Percentiles rank a stretch among this genome's conserved stretches.
phyloP scores from a whole-genome alignment of 2,888 invertebrate species.

The Drosophila paracracens region DNA sequence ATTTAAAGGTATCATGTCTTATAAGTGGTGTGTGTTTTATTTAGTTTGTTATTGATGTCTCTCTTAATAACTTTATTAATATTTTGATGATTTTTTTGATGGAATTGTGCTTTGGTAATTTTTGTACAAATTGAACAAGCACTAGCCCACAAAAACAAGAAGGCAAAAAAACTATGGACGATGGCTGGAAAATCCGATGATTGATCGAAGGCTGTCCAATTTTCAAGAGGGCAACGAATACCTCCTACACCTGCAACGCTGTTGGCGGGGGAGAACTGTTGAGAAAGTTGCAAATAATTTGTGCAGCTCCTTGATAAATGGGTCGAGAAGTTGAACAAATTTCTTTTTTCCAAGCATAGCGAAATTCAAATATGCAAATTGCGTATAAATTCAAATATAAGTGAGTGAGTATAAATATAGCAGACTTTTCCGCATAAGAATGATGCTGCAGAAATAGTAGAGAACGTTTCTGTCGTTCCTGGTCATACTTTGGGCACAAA shows the following conservation, averaged over 20 bases:
- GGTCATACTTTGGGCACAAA: conserved; percentile 28
- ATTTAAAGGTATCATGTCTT: not conserved
- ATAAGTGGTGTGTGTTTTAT: not conserved
- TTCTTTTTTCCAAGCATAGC: conserved; percentile 5
- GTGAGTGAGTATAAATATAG: conserved; percentile 49
- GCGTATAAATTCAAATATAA: conserved; percentile 53
- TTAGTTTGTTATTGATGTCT: not conserved
- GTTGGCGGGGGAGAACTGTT: not conserved
- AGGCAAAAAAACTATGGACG: conserved; percentile 3
- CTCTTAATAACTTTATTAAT: not conserved
- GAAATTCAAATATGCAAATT: conserved; percentile 46
- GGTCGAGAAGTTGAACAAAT: conserved; percentile 4
- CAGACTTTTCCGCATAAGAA: conserved; percentile 23
- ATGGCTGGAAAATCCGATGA: conserved; percentile 43
- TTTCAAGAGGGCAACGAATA: conserved; percentile 26
- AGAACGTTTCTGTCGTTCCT: not conserved
- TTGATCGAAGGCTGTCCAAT: conserved; percentile 54
- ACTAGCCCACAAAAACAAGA: not conserved
- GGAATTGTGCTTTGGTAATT: not conserved
- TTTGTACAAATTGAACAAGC: not conserved
- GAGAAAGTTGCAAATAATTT: conserved; percentile 36
- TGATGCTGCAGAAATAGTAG: conserved; percentile 23
- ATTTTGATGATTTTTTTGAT: not conserved
- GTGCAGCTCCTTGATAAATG: conserved; percentile 38
- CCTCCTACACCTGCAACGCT: not conserved